Evolutionary conservation across 2,888 invertebrate genomes (phyloP).

Genomic region (Pinctada fucata): DNA sequence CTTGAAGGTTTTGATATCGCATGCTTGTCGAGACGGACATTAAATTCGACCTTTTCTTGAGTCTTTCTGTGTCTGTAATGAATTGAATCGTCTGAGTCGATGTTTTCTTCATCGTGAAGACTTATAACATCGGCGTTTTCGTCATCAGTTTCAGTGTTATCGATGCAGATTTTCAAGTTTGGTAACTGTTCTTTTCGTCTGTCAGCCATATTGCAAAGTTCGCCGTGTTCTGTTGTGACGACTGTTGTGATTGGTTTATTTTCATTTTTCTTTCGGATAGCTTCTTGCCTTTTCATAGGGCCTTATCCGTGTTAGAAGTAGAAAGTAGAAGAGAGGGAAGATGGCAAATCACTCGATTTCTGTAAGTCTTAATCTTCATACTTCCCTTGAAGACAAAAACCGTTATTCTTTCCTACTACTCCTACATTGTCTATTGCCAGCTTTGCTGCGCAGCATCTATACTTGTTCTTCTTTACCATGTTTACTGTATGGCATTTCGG

Average conservation of each 20-base stretch:
- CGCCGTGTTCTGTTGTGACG: not conserved
- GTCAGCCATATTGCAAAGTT: constrained; percentile 55
- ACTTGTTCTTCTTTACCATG: no score
- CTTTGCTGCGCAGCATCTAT: no score
- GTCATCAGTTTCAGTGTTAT: constrained; percentile 64
- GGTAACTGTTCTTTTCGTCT: constrained; percentile 58
- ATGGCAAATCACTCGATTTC: no score
- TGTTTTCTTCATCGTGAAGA: constrained; percentile 50
- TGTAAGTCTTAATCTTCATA: no score
- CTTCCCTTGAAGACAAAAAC: no score
- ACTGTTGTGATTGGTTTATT: not conserved
- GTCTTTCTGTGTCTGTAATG: constrained; percentile 41
- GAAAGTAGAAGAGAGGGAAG: no score
- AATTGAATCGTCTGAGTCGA: constrained; percentile 49
- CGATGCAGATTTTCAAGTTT: constrained; percentile 72
- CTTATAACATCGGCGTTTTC: constrained; percentile 50
- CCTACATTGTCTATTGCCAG: no score
- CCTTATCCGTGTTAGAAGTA: no score
- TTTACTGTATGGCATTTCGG: no score
- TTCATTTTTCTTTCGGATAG: not conserved
- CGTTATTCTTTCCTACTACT: no score
- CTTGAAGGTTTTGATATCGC: constrained; percentile 32
- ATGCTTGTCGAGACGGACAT: constrained; percentile 56
- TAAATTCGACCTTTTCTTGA: constrained; percentile 61
- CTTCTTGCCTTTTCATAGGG: not conserved